Percentiles rank a stretch among this genome's conserved stretches.
These are phyloP conservation scores for Euproctis similis DNA, from an alignment of 2,888 invertebrate genomes.

Conservation along the genomic window DNA sequence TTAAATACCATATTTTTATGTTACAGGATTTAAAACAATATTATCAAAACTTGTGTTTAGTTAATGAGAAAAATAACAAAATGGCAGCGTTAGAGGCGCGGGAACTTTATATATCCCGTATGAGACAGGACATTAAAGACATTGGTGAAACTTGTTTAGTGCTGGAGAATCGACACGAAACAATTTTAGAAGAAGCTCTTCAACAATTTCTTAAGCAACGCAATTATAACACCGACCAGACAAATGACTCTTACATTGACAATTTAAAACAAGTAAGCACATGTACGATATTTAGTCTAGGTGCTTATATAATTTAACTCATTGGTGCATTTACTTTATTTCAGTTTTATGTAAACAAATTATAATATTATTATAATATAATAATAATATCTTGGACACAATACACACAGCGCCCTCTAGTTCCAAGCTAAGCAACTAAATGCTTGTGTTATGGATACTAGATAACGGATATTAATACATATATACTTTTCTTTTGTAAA, in stretches of 20 bases:
- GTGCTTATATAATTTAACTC: too few species aligned
- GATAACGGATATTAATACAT: too few species aligned
- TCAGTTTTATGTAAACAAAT: too few species aligned
- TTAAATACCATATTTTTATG: too few species aligned
- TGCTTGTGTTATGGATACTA: too few species aligned
- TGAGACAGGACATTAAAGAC: constrained; percentile 2
- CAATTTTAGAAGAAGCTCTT: constrained; percentile 2
- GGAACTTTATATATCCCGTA: constrained; percentile 4
- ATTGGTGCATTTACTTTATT: too few species aligned
- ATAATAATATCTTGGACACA: too few species aligned
- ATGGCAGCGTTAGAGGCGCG: constrained; percentile 4
- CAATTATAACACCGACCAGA: constrained; percentile 3
- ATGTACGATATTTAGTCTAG: too few species aligned
- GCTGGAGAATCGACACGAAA: constrained; percentile 2
- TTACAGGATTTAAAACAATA: constrained; percentile 4
- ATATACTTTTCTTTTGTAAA: too few species aligned
- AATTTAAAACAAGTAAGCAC: constrained; percentile 3
- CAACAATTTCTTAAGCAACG: constrained; percentile 5
- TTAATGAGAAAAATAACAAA: constrained; percentile 10
- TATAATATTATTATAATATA: too few species aligned
- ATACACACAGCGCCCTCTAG: too few species aligned
- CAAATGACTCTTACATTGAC: constrained; percentile 1
- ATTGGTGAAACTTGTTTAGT: constrained; percentile 3
- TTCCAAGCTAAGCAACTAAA: too few species aligned
- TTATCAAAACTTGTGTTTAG: constrained; percentile 3